These are phyloP conservation scores for Lasioglossum vierecki DNA, from an alignment of 2,888 invertebrate species.

Conservation along the genomic window DNA sequence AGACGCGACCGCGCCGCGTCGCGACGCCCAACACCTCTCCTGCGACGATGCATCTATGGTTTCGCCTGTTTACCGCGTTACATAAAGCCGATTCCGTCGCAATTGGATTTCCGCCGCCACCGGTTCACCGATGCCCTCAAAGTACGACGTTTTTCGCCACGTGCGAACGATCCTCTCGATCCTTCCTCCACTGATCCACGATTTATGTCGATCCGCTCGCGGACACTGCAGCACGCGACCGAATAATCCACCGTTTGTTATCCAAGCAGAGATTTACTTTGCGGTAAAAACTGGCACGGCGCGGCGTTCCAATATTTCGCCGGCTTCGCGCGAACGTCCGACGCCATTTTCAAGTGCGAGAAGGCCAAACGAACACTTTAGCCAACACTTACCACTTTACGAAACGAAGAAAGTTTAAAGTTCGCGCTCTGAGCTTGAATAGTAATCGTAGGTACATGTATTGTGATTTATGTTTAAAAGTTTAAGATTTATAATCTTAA, in stretches of 20 bases:
- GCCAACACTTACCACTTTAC: neutral
- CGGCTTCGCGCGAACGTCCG: neutral
- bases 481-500: no score
- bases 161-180: neutral
- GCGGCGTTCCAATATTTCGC: neutral
- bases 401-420: neutral
- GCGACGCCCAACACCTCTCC: constrained; percentile 19
- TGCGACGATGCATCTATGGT: constrained; percentile 44
- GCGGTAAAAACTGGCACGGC: neutral
- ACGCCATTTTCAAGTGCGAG: neutral
- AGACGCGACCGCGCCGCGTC: constrained; percentile 1
- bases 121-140: constrained; percentile 19
- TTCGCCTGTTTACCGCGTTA: constrained; percentile 51
- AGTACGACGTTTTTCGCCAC: neutral
- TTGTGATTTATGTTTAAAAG: no score
- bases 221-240: neutral
- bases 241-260: neutral
- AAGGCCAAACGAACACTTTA: neutral
- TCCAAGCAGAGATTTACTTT: neutral
- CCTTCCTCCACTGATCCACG: neutral
- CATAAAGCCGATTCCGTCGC: constrained; percentile 53
- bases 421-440: neutral
- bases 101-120: constrained; percentile 41
- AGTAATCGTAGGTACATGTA: neutral
- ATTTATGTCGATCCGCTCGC: neutral